phyloP scores from a whole-genome alignment of 2,888 invertebrate genomes.

The Rhagonycha fulva region DNA sequence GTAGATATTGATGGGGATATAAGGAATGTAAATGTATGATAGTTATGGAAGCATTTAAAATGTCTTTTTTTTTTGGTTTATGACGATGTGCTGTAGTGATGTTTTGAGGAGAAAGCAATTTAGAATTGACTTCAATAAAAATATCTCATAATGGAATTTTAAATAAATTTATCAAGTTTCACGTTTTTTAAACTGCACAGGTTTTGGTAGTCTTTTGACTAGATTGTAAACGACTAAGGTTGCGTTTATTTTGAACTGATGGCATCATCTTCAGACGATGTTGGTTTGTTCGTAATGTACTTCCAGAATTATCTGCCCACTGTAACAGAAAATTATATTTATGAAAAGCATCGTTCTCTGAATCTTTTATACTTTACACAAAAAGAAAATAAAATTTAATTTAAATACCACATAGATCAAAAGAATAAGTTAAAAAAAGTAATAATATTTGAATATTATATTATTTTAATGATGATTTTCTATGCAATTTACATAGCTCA shows the following conservation, averaged over 20 bases:
- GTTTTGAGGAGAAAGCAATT: too few relatives aligned
- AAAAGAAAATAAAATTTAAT: too few relatives aligned
- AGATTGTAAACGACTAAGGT: constrained; percentile 45
- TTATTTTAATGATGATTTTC: too few relatives aligned
- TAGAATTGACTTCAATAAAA: background rate
- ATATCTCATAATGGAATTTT: background rate
- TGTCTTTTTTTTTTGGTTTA: too few relatives aligned
- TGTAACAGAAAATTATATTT: constrained; percentile 27
- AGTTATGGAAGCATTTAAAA: too few relatives aligned
- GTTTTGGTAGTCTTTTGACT: constrained; percentile 51
- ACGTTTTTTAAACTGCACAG: constrained; percentile 46
- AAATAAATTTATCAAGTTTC: background rate
- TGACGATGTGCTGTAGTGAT: too few relatives aligned
- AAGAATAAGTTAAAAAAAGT: too few relatives aligned
- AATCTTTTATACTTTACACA: too few relatives aligned
- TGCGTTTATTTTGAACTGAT: constrained; percentile 38
- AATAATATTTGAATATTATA: too few relatives aligned
- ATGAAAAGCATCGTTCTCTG: too few relatives aligned
- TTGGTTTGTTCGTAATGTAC: constrained; percentile 45
- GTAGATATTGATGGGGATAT: background rate
- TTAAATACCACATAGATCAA: too few relatives aligned
- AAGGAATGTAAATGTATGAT: background rate
- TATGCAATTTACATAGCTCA: too few relatives aligned
- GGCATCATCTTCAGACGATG: constrained; percentile 44
- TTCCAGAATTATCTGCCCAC: constrained; percentile 50